A percentile compares a stretch with the other conserved stretches of the same genome.
phyloP scores from a whole-genome alignment of 2,888 invertebrate genomes.

The Campopleginae sp. region DNA sequence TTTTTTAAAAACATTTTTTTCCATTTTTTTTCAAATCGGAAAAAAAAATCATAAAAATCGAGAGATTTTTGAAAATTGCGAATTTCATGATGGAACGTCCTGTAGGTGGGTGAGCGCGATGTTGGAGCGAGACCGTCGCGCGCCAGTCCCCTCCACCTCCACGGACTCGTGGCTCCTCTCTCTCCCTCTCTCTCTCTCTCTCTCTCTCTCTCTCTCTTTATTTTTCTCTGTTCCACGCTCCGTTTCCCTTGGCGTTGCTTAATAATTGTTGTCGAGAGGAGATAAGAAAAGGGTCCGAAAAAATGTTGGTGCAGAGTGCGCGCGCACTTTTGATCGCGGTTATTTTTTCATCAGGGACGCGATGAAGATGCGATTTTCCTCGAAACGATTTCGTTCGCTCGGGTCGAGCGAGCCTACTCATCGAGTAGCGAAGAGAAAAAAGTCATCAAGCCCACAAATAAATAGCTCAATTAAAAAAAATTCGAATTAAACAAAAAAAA shows the following conservation, averaged over 20 bases:
- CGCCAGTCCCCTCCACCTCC: conserved; percentile 73
- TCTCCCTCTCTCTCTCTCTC: not conserved
- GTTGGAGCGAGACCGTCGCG: conserved; percentile 73
- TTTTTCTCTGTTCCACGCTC: conserved; percentile 42
- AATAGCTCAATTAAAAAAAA: not conserved
- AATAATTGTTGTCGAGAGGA: conserved; percentile 60
- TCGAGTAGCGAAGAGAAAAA: not conserved
- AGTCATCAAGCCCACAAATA: not conserved
- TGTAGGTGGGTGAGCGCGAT: conserved; percentile 34
- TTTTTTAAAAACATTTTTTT: no score
- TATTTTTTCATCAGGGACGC: not conserved
- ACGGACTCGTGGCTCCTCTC: conserved; percentile 67
- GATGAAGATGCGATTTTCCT: no score
- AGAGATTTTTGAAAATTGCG: not conserved
- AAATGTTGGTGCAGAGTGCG: not conserved
- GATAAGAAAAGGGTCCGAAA: conserved; percentile 27
- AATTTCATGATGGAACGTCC: conserved; percentile 6
- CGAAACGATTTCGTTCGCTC: no score
- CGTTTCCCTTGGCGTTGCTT: conserved; percentile 47
- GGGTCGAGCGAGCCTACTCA: not conserved
- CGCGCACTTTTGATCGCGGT: not conserved
- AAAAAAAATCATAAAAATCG: not conserved
- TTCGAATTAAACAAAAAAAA: no score
- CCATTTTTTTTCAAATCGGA: no score
- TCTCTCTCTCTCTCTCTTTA: no score